Conservation (phyloP, 2,113 vertebrate genomes). For the Nyctibius bracteatus region DNA sequence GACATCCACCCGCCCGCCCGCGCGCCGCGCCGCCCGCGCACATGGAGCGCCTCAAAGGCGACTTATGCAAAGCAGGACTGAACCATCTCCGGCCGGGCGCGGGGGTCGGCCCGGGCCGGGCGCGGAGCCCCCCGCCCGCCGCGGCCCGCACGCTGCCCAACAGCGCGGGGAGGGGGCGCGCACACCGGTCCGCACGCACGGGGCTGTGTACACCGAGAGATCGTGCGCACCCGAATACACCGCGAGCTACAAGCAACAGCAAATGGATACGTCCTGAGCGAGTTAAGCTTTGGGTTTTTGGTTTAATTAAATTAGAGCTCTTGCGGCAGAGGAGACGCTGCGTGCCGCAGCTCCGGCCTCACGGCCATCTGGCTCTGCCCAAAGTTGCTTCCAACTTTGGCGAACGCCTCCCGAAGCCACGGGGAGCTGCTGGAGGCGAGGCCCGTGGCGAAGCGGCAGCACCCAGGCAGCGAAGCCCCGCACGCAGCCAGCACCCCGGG, state of each 20-base stretch:
- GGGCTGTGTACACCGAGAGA: too few species aligned
- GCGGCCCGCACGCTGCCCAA: not conserved
- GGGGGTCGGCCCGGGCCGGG: conserved; percentile 11
- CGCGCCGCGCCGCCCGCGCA: conserved; percentile 85
- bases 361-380: conserved; percentile 69
- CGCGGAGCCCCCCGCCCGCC: not conserved
- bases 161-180: not conserved
- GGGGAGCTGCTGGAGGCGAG: conserved; percentile 55
- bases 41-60: conserved; percentile 91
- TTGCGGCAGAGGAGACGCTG: conserved; percentile 53
- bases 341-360: conserved; percentile 40
- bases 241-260: not conserved
- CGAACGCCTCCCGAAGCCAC: conserved; percentile 52
- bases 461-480: not conserved
- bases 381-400: conserved; percentile 69
- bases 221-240: fast-evolving
- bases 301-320: conserved; percentile 70
- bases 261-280: conserved; percentile 46
- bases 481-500: not conserved
- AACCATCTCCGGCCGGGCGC: conserved; percentile 75
- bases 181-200: too few species aligned
- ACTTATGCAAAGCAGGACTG: conserved; percentile 94
- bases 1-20: conserved; percentile 79
- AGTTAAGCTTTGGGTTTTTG: conserved; percentile 57
- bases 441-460: not conserved